Conservation (phyloP, 2,797 vertebrate species). For the Muscicapa striata region DNA sequence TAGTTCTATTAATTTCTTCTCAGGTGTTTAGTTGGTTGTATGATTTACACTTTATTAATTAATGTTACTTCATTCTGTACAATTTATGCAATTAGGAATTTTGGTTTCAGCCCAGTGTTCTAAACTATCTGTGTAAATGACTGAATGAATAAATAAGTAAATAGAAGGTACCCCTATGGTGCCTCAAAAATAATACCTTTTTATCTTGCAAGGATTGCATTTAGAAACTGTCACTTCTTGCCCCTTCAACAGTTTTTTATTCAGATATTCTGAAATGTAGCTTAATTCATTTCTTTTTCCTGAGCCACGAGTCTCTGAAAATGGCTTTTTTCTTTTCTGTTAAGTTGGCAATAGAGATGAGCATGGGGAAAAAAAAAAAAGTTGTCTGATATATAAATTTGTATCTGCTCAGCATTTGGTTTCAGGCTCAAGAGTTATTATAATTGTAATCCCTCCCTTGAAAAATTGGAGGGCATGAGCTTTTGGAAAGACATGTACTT, state of each 20-base stretch:
- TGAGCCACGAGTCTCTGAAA: background rate
- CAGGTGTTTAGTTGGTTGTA: constrained; percentile 1
- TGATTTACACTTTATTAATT: constrained; percentile 30
- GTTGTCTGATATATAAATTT: background rate
- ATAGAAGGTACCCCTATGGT: background rate
- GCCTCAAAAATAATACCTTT: constrained; percentile 3
- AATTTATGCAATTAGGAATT: background rate
- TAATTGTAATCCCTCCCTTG: background rate
- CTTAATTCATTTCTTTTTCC: background rate
- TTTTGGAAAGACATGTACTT: background rate
- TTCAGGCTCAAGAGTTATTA: background rate
- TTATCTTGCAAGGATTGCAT: constrained; percentile 30
- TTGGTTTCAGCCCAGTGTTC: constrained; percentile 12
- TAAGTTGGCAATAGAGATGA: background rate
- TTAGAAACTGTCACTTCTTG: constrained; percentile 56
- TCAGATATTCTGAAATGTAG: constrained; percentile 27
- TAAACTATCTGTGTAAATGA: constrained; percentile 45
- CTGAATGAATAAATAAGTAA: constrained; percentile 46
- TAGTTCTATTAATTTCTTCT: background rate
- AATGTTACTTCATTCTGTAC: constrained; percentile 5
- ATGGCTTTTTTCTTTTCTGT: background rate
- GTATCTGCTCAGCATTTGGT: background rate
- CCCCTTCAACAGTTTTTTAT: constrained; percentile 34
- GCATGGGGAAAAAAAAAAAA: background rate
- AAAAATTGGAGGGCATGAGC: background rate